These are phyloP conservation scores for Aphelenchoides avenae DNA, from an alignment of 1,140 invertebrate species.

Conservation along the genomic window DNA sequence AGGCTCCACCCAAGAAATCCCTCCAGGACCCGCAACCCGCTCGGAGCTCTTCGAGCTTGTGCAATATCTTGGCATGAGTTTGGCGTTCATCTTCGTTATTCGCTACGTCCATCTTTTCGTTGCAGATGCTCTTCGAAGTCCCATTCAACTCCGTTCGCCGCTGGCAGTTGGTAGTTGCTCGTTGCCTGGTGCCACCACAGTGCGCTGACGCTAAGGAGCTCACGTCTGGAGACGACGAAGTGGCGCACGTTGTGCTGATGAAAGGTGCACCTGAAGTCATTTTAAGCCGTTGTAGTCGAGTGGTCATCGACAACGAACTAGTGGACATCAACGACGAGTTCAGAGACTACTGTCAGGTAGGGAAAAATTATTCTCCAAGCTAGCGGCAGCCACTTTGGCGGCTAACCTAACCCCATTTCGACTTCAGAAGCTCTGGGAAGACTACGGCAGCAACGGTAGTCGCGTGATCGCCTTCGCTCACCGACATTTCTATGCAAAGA, in stretches of 20 bases:
- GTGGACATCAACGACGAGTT: slow-evolving; percentile 40
- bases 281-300: slow-evolving; percentile 27
- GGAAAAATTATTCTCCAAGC: background rate
- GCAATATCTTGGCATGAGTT: no score
- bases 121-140: slow-evolving; percentile 44
- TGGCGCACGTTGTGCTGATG: slow-evolving; percentile 42
- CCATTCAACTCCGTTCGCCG: slow-evolving; percentile 49
- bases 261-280: slow-evolving; percentile 53
- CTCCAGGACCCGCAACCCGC: no score
- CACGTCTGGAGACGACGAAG: background rate
- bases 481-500: slow-evolving; percentile 34
- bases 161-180: slow-evolving; percentile 43
- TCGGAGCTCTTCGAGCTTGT: no score
- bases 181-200: slow-evolving; percentile 23
- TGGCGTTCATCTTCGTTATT: slow-evolving; percentile 4
- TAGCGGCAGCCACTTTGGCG: background rate
- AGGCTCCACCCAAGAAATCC: no score
- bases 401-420: background rate
- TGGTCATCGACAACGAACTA: slow-evolving; percentile 28
- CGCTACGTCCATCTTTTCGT: background rate
- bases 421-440: slow-evolving; percentile 43
- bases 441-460: slow-evolving; percentile 47
- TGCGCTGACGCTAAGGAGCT: background rate
- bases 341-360: slow-evolving; percentile 40
- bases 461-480: slow-evolving; percentile 50